Base-by-base conservation (phyloP, 2,888 invertebrate genomes). In the Ceraclea dissimilis region DNA sequence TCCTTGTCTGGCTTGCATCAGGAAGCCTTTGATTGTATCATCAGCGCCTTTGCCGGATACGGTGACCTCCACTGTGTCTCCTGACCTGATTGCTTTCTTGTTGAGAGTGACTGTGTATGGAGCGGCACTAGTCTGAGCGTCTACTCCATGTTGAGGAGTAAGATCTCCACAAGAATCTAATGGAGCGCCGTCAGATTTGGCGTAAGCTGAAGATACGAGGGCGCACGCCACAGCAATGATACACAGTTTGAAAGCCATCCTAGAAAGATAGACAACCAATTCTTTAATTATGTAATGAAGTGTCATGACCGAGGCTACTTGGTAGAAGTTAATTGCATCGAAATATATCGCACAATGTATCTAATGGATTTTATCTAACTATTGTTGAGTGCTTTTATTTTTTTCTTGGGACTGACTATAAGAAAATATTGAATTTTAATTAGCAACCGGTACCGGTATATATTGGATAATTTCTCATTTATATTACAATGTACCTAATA, bases 101-200 rank as follows among this genome's bases (percentile, higher is more conserved):
- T 70, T 75, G 19, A 75, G 70, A 10, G 70, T 71, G 47, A 84
- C 70, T 55, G 69, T 74, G 70, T 86, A 88, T 0, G 87, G 87
- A 0, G 84, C 69, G 1, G 71, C 63, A 0, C 72, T 65, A 13
- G 70, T 71, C 70, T 86, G 83, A 1, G 82, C 71, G 1, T 74
- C 69, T 2, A 79, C 80, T 0, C 80, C 81, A 68, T 88, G 88
- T 66, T 81, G 78, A 0, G 88, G 88, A 6, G 78, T 75, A 79
- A 86, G 81, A 67, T 83, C 83, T n/a, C 67, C 70, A 71, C 86
- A 87, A 21, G 82, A 80, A 43, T 72, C 73, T 19, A 71, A 70
- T 0, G 86, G 86, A 1, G 85, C 88, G 4, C 87, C 88, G 1
- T 75, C 72, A 2, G 83, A 82, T 68, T 82, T 83, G 1, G 74